Percentiles rank a stretch among this genome's conserved stretches.
These are phyloP conservation scores for Melanotaenia nigrans DNA, from an alignment of 2,797 vertebrate species.

Conservation along the genomic window DNA sequence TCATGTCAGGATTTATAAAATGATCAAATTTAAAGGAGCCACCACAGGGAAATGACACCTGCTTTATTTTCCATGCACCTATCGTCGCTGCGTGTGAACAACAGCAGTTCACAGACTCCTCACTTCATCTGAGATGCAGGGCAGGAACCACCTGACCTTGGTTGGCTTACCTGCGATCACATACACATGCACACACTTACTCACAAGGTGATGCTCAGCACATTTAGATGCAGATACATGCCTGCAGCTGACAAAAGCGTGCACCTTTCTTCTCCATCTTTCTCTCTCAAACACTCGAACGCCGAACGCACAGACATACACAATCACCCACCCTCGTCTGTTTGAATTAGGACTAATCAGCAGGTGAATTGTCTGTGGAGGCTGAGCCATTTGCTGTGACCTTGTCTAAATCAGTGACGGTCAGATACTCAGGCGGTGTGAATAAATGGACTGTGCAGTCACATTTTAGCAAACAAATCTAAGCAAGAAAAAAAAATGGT, in stretches of 20 bases:
- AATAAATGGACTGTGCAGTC: constrained; percentile 46
- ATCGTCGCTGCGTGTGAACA: constrained; percentile 47
- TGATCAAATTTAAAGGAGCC: constrained; percentile 30
- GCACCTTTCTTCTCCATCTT: constrained; percentile 44
- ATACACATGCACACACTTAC: constrained; percentile 8
- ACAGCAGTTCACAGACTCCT: constrained; percentile 38
- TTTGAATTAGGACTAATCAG: constrained; percentile 75
- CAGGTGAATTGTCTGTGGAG: constrained; percentile 71
- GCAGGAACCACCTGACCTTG: constrained; percentile 70
- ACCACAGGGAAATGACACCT: constrained; percentile 8
- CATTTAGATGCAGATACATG: constrained; percentile 45
- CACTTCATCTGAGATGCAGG: constrained; percentile 69
- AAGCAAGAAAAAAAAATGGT: constrained; percentile 26
- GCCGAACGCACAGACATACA: constrained; percentile 23
- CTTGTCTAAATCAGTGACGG: constrained; percentile 63
- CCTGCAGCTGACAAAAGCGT: constrained; percentile 31
- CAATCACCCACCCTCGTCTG: constrained; percentile 45
- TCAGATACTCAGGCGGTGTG: constrained; percentile 35
- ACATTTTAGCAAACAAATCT: constrained; percentile 52
- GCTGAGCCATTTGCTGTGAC: constrained; percentile 65
- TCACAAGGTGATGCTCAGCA: constrained; percentile 7
- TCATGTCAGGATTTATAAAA: constrained; percentile 5
- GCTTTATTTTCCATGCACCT: constrained; percentile 43
- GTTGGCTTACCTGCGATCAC: constrained; percentile 37
- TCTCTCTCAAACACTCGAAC: constrained; percentile 34